These are phyloP conservation scores for Cyrtodaria siliqua DNA, from an alignment of 2,888 invertebrate genomes.

Conservation along the genomic window DNA sequence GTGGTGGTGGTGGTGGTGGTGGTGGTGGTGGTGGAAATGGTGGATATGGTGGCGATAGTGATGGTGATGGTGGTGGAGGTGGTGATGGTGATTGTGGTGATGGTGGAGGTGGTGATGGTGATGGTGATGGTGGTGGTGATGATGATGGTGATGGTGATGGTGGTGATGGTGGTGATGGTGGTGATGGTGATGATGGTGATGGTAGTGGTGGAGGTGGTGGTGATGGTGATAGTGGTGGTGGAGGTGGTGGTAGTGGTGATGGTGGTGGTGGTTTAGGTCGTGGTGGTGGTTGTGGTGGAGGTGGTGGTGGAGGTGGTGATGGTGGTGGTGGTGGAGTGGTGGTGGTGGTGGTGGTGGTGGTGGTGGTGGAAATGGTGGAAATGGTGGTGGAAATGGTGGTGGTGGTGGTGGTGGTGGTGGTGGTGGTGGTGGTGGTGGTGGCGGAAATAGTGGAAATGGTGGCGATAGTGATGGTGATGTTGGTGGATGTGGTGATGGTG, in stretches of 20 bases:
- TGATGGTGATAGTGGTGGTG: too few species aligned
- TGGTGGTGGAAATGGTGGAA: neutral
- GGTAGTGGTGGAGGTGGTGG: neutral
- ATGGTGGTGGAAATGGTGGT: neutral
- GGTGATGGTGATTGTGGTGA: slow-evolving; percentile 1
- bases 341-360: neutral
- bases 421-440: slow-evolving; percentile 5
- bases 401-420: slow-evolving; percentile 3
- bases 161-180: slow-evolving; percentile 7
- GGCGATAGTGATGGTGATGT: slow-evolving; percentile 3
- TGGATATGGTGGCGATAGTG: neutral
- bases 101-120: slow-evolving; percentile 4
- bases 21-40: slow-evolving; percentile 10
- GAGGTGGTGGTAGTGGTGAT: too few species aligned
- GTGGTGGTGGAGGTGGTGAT: neutral
- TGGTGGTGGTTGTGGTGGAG: too few species aligned
- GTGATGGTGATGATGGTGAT: slow-evolving; percentile 2
- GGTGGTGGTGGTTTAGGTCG: too few species aligned
- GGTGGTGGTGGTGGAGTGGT: slow-evolving; percentile 23
- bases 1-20: slow-evolving; percentile 9
- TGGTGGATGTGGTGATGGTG: slow-evolving; percentile 2
- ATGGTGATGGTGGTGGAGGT: slow-evolving; percentile 8
- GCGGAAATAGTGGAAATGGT: neutral
- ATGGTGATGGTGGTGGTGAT: neutral
- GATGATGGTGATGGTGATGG: slow-evolving; percentile 7